Evolutionary conservation across 1,140 invertebrate species (phyloP), one percentile per base, ranked within the genome.

Genomic region (Tachypleus tridentatus): DNA sequence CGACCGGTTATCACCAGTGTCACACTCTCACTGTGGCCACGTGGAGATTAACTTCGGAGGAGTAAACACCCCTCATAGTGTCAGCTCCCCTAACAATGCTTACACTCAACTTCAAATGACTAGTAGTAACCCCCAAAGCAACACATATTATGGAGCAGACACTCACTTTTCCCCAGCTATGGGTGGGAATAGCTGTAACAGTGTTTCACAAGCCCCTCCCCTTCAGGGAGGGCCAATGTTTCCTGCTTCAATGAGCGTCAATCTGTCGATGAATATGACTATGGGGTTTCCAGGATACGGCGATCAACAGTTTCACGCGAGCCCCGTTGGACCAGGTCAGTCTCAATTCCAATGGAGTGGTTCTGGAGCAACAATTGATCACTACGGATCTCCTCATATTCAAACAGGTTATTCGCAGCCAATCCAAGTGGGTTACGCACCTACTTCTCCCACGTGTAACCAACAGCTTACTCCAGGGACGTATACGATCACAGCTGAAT

Each of bases 11-110:
- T 57, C 57, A 29, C 59, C 61, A 7, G 50, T 61, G 29, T 53
- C 62, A 11, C 6, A 58, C 5, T 7, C 47, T 9, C 47, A 29
- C 11, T 7, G n/a, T 11, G 47, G n/a, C 8, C 6, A 87, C 67
- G 96, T 97, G 92, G 92, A 89, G 72, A 91, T 96, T 64, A 97
- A 96, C 74, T 91, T 96, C 0, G 93, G 90, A 64, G 95, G 96
- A 93, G 94, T 93, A 76, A 96, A 96, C 92, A 96, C 93, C 29
- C 94, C 95, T 86, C 77, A 78, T 4, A 73, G 80, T 57, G 62
- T 75, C 74, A 47, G 29, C 29, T 29, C 29, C 29, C 29, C 29
- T 2, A 29, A 29, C 29, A 29, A 29, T 29, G 29, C 29, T 29
- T 29, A 29, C 29, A 29, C 29, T 29, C 29, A 29, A 2, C 29